These are phyloP conservation scores for Mimas tiliae DNA, from an alignment of 2,888 invertebrate species.

Conservation along the genomic window DNA sequence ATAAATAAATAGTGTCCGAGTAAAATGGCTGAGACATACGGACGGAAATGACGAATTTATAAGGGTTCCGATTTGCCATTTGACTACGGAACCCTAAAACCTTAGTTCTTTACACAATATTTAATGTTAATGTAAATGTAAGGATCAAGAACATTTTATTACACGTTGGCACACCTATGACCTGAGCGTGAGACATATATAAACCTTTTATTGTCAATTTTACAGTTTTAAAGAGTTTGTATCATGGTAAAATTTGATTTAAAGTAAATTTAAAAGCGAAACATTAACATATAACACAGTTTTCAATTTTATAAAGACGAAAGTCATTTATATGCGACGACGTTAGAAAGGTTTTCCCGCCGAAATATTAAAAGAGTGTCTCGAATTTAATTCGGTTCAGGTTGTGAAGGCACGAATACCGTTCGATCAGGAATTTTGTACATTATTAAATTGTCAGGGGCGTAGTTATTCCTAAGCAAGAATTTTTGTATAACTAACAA, in stretches of 20 bases:
- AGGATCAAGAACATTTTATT: neutral
- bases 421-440: conserved; percentile 3
- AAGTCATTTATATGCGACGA: neutral
- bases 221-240: neutral
- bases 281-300: neutral
- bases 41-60: too few species aligned
- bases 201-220: neutral
- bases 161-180: neutral
- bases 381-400: neutral
- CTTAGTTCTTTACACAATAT: too few species aligned
- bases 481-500: neutral
- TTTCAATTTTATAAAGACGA: neutral
- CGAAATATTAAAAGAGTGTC: conserved; percentile 2
- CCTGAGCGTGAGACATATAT: neutral
- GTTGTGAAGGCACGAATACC: neutral
- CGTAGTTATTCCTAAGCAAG: neutral
- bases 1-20: too few species aligned
- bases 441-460: conserved; percentile 3
- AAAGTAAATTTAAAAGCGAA: neutral
- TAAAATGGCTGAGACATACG: too few species aligned
- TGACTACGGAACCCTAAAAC: too few species aligned
- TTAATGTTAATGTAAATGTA: too few species aligned
- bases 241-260: neutral
- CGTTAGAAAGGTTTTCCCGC: neutral
- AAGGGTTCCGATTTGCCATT: too few species aligned